Conservation (phyloP, 1,140 invertebrate species). For the Atta texana region DNA sequence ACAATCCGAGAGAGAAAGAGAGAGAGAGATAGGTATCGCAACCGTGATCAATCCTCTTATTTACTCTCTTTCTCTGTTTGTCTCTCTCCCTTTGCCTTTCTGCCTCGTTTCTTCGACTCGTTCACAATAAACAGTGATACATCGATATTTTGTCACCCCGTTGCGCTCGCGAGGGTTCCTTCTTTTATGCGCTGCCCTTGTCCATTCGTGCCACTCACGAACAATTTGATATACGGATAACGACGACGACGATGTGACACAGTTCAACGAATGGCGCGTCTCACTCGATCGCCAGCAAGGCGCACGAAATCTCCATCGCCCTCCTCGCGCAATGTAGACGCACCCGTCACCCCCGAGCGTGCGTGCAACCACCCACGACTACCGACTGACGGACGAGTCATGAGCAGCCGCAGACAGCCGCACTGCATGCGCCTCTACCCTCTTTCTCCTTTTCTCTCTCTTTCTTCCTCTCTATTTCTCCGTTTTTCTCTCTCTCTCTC, state of each 20-base stretch:
- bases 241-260: conserved; percentile 37
- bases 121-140: conserved; percentile 58
- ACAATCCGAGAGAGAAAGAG: conserved; percentile 37
- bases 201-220: conserved; percentile 10
- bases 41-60: conserved; percentile 66
- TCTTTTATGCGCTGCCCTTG: conserved; percentile 16
- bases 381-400: conserved; percentile 61
- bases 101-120: conserved; percentile 10
- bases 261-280: conserved; percentile 65
- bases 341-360: conserved; percentile 65
- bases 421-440: conserved; percentile 49
- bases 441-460: background rate
- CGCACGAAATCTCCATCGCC: conserved; percentile 68
- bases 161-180: background rate
- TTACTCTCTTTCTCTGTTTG: conserved; percentile 40
- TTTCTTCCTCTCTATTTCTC: background rate
- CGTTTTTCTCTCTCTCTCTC: background rate
- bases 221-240: conserved; percentile 13
- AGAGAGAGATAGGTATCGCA: conserved; percentile 21
- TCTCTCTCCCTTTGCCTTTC: conserved; percentile 17
- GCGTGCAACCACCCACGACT: conserved; percentile 59
- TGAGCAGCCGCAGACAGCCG: conserved; percentile 66
- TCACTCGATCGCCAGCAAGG: conserved; percentile 63
- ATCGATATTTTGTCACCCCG: conserved; percentile 56
- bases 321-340: conserved; percentile 61